Percentiles rank a stretch among this genome's conserved stretches.
phyloP scores from a whole-genome alignment of 2,113 vertebrate species.

The Corythoichthys intestinalis region DNA sequence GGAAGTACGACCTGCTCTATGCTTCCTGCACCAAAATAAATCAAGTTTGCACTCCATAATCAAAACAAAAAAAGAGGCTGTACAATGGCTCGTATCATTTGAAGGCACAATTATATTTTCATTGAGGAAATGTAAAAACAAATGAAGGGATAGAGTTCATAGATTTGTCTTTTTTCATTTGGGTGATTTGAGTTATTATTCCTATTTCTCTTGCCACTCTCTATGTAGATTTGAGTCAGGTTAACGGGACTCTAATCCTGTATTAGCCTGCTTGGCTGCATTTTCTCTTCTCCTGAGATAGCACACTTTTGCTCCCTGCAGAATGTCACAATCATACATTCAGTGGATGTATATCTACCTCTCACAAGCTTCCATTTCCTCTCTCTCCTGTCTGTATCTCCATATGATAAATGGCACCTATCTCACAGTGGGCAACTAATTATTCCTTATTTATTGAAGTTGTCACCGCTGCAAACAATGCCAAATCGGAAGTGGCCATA shows the following conservation, averaged over 20 bases:
- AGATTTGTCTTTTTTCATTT: background rate
- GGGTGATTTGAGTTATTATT: background rate
- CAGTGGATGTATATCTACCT: conserved; percentile 28
- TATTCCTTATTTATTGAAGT: conserved; percentile 64
- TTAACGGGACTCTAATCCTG: conserved; percentile 37
- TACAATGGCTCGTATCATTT: too few relatives aligned
- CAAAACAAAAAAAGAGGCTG: too few relatives aligned
- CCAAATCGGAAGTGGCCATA: conserved; percentile 5
- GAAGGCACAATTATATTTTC: too few relatives aligned
- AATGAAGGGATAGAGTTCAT: background rate
- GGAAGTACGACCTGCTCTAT: too few relatives aligned
- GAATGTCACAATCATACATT: conserved; percentile 35
- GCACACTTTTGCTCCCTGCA: conserved; percentile 21
- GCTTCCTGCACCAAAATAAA: too few relatives aligned
- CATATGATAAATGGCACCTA: conserved; percentile 60
- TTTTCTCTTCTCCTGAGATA: conserved; percentile 18
- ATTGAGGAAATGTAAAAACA: too few relatives aligned
- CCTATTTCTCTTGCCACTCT: background rate
- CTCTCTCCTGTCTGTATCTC: conserved; percentile 16
- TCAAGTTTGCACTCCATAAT: too few relatives aligned
- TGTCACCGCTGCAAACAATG: conserved; percentile 33
- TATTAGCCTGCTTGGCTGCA: conserved; percentile 50
- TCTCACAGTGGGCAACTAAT: conserved; percentile 53
- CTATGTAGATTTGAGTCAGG: conserved; percentile 21
- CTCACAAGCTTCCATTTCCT: conserved; percentile 14